Evolutionary conservation across 2,113 vertebrate genomes (phyloP), one percentile per base, ranked within the genome.

Genomic region (Larimichthys crocea): DNA sequence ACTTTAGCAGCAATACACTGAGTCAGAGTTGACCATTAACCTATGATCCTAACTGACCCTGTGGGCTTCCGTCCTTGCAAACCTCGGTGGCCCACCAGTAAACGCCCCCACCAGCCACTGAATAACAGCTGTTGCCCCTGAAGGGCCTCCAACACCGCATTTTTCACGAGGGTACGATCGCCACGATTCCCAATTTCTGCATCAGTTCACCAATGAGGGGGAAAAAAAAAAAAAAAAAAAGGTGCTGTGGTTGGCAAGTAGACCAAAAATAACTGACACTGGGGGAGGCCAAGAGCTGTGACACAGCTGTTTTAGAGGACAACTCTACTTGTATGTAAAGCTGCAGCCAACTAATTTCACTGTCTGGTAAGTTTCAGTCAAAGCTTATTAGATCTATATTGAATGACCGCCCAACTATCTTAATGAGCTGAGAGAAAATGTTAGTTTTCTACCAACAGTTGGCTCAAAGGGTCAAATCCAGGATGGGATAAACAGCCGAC

Each of bases 251-350:
- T 88, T 84, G 83, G 91, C 91, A 92, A 78, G 78, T 76, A 60
- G 67, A 80, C 80, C 86, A 76, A 84, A 94, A 93, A 92, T 92
- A 94, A 88, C 88, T 85, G 90, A 92, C 90, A 88, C 73, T 73
- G 74, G 84, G 59, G 79, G 46, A 86, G 86, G 87, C 76, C 80
- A 86, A 62, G 67, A 87, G 84, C 86, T 91, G 88, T 92, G 92
- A 91, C 88, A 91, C 91, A 93, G 92, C 86, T 93, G 90, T 90
- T 94, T 92, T 92, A 89, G 86, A 92, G 91, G 88, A 92, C 83
- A 86, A 72, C 75, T 79, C 76, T 60, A 88, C 86, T 86, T 87
- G 69, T 65, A 84, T 72, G 77, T 89, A 85, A 87, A 84, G 31
- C 84, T 84, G 79, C 11, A 63, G 87, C 90, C 90, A 92, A 88